Evolutionary conservation across 2,888 invertebrate species (phyloP).

Genomic region (Patella ulyssiponensis): DNA sequence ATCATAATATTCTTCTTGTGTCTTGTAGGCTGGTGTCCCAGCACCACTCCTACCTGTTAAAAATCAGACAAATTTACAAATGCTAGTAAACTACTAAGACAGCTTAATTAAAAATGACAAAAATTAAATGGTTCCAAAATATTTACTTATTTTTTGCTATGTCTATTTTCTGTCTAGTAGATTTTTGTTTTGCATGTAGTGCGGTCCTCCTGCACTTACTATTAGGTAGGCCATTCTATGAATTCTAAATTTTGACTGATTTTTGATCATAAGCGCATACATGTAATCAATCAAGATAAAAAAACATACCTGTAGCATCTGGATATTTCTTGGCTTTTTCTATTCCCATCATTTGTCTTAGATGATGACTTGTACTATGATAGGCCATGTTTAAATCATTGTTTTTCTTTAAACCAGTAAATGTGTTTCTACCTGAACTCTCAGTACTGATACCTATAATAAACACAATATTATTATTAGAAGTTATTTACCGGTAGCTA

Average conservation of each 20-base stretch:
- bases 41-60: slow-evolving; percentile 54
- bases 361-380: slow-evolving; percentile 65
- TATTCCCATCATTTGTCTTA: slow-evolving; percentile 65
- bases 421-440: slow-evolving; percentile 62
- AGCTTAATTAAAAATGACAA: not conserved
- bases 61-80: not conserved
- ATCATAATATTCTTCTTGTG: slow-evolving; percentile 71
- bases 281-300: not conserved
- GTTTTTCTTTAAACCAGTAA: slow-evolving; percentile 53
- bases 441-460: slow-evolving; percentile 58
- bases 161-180: no score
- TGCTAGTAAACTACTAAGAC: not conserved
- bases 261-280: not conserved
- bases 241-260: no score
- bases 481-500: not conserved
- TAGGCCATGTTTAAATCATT: slow-evolving; percentile 60
- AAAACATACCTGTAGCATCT: slow-evolving; percentile 48
- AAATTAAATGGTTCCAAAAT: no score
- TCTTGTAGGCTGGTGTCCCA: slow-evolving; percentile 68
- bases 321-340: slow-evolving; percentile 55
- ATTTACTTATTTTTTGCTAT: no score
- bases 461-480: not conserved
- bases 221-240: no score
- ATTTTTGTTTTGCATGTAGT: no score
- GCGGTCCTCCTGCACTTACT: no score